Evolutionary conservation across 2,113 vertebrate species (phyloP), one percentile per base, ranked within the genome.

Genomic region (Rhabdomys dilectus): DNA sequence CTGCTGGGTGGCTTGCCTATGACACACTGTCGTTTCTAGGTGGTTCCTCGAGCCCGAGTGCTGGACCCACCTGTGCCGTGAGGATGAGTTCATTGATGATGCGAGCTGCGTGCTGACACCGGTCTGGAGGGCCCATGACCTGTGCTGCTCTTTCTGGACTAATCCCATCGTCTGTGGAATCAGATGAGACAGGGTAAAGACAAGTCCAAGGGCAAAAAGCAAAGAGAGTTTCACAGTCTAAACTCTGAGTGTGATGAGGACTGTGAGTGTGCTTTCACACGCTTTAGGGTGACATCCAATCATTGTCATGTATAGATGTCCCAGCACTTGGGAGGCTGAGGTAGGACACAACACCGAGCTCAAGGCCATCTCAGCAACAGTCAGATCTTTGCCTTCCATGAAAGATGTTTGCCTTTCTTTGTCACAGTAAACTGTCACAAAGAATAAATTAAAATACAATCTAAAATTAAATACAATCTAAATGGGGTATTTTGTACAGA

Each of bases 31-130:
- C 45, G 3, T 0, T 45, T 22, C 8, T 13, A 76, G 16, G 5
- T 3, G 66, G 19, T 4, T 0, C 21, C 0, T 0, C 5, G 22
- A 24, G 2, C 8, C 12, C 6, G 12, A 45, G n/a, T 42, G 3
- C 72, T 39, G 45, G 66, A 97, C 99, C 85, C 97, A 99, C 99
- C 99, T 99, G 99, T 96, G 99, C 99, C 0, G 99, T 99, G 21
- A 99, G 99, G 92, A 99, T 99, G 82, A 99, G 99, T 96, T 99
- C 99, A 2, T 98, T 99, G 99, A 99, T 99, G 98, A 99, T 98
- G 93, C 99, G 99, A 10, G 99, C 99, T 0, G 99, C 99, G 0
- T 99, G 99, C 93, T 99, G 99, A 99, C 99, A 99, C 97, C 99
- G 98, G 11, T 99, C 99, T 0, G 99, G 99, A 98, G 99, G 99